Evolutionary conservation across 1,140 invertebrate genomes (phyloP).

Genomic region (Cherax quadricarinatus): DNA sequence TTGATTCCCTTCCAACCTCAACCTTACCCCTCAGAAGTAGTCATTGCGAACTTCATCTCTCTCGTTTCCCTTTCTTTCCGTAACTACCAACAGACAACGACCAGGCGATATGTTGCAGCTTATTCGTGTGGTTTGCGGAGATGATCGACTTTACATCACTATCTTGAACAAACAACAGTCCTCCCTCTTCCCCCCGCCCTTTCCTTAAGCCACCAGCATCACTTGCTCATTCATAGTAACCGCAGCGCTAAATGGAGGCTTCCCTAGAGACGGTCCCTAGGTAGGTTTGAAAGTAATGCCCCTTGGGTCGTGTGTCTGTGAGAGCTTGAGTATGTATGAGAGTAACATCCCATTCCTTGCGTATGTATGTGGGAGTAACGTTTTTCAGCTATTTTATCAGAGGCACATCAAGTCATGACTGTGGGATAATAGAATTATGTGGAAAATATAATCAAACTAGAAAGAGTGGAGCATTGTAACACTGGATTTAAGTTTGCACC

Average conservation of each 20-base stretch:
- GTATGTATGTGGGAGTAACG: neutral
- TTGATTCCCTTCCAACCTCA: neutral
- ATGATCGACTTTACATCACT: neutral
- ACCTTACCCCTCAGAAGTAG: neutral
- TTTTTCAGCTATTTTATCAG: neutral
- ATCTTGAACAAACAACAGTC: neutral
- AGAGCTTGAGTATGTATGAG: neutral
- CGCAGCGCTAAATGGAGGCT: neutral
- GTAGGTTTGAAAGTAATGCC: too few relatives aligned
- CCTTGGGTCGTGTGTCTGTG: neutral
- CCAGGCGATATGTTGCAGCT: conserved; percentile 11
- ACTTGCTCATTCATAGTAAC: neutral
- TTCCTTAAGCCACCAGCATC: neutral
- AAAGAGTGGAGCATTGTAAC: too few relatives aligned
- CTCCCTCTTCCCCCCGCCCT: neutral
- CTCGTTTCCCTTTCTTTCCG: neutral
- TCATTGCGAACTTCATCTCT: neutral
- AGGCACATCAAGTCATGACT: neutral
- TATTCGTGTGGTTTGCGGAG: conserved; percentile 37
- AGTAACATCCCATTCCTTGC: neutral
- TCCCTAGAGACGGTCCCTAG: neutral
- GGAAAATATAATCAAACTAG: too few relatives aligned
- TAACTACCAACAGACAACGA: conserved; percentile 17
- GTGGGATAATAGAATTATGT: neutral
- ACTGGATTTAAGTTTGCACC: too few relatives aligned